These are phyloP conservation scores for Zhengitettix transpicula DNA, from an alignment of 2,888 invertebrate genomes.

Conservation along the genomic window DNA sequence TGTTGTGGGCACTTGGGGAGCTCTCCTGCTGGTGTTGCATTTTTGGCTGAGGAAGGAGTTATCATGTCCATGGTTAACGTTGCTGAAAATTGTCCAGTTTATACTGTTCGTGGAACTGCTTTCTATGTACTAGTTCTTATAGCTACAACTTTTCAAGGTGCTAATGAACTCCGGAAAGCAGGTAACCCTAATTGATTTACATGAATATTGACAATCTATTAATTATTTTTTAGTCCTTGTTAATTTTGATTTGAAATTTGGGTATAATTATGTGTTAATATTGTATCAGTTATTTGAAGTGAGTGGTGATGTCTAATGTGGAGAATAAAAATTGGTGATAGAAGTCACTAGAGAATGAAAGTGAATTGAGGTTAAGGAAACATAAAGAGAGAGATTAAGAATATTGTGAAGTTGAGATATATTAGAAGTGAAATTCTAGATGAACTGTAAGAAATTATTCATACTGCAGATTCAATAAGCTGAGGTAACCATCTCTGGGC, in stretches of 20 bases:
- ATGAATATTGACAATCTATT: neutral
- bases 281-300: neutral
- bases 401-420: neutral
- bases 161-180: conserved; percentile 25
- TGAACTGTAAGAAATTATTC: neutral
- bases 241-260: neutral
- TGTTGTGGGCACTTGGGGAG: conserved; percentile 66
- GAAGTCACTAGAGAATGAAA: neutral
- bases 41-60: conserved; percentile 42
- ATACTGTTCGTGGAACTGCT: conserved; percentile 77
- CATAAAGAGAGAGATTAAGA: neutral
- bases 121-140: conserved; percentile 77
- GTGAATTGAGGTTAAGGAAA: neutral
- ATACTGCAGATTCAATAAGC: neutral
- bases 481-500: too few relatives aligned
- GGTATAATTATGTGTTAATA: neutral
- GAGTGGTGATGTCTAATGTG: neutral
- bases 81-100: conserved; percentile 65
- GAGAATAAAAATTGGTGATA: neutral
- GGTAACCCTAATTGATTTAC: conserved; percentile 6
- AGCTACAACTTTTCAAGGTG: conserved; percentile 68
- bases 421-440: neutral
- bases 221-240: neutral
- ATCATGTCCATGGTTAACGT: conserved; percentile 36
- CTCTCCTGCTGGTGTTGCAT: conserved; percentile 56